Conservation (phyloP, 1,140 invertebrate genomes). For the Oryzaephilus surinamensis region DNA sequence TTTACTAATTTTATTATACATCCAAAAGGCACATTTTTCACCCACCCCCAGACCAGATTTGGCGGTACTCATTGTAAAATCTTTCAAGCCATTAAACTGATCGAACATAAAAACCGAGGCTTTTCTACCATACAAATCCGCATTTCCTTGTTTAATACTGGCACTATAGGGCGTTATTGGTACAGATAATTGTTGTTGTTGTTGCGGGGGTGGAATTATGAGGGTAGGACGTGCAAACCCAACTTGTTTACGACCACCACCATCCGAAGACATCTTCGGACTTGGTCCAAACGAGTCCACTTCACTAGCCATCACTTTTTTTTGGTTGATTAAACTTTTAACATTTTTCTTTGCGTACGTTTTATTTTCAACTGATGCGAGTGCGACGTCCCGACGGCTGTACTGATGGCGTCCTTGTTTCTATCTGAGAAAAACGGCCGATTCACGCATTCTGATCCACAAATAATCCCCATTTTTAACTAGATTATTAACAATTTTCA, state of each 20-base stretch:
- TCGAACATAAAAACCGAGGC: conserved; percentile 6
- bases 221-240: conserved; percentile 18
- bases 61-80: too few species aligned
- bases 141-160: background rate
- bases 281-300: conserved; percentile 3
- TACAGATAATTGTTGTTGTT: too few species aligned
- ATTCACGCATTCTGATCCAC: too few species aligned
- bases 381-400: too few species aligned
- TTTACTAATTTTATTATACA: conserved; percentile 63
- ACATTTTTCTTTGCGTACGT: too few species aligned
- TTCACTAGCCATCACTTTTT: conserved; percentile 5
- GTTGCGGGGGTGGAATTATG: conserved; percentile 20
- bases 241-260: conserved; percentile 18
- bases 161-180: background rate
- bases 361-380: too few species aligned
- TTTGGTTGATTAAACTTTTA: too few species aligned
- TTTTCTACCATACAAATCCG: conserved; percentile 4
- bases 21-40: conserved; percentile 66
- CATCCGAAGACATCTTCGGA: conserved; percentile 6
- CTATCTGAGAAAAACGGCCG: too few species aligned
- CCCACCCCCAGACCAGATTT: conserved; percentile 68
- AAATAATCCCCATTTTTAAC: too few species aligned
- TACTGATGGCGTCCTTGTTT: too few species aligned
- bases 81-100: conserved; percentile 18
- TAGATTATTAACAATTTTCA: too few species aligned